Base-by-base conservation (phyloP, 92 coral and sea anemone species). In the Nematostella vectensis region DNA sequence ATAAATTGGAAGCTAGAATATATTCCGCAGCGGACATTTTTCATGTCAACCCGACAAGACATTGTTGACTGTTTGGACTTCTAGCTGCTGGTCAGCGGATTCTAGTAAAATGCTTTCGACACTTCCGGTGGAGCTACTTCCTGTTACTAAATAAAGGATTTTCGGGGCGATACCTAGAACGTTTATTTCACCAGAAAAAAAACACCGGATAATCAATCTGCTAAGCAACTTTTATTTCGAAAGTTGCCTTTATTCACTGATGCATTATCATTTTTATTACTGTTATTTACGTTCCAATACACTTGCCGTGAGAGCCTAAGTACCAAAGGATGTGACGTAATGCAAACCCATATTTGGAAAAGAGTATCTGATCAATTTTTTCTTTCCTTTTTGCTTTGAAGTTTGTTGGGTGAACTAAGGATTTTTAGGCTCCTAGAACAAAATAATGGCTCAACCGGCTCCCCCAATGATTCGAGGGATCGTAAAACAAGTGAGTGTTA, bases 401-500 rank as follows among this genome's bases (percentile, higher is more conserved):
- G n/a, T 50, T 80, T 75, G 67, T 69, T 55, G 88, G 48, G 74
- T 75, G 78, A 9, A 6, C 8, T 6, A 15, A 6, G 40, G 6
- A 15, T 6, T 6, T 6, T 15, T 45, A 8, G 21, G 51, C 9
- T 6, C 21, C 23, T 45, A 6, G 17, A 22, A 22, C 21, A 4
- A 29, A 65, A 56, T 16, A 58, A 89, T 89, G 97, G 77, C 95
- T 47, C 89, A 89, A 55, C 51, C 97, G 43, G 80, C 91, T 15
- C 79, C 89, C 65, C 77, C 65, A 54, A 81, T 91, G 91, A 87
- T 77, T 70, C 82, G 95, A 60, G 98, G 98, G 59, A 86, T 91
- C 24, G 93, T 91, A 22, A 91, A 91, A 72, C 98, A 87, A 88
- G 98, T 87, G 51, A 58, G 36, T 17, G 51, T 4, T 8, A 45